Evolutionary conservation across 2,797 vertebrate species (phyloP).

Genomic region (Aselliscus stoliczkanus): DNA sequence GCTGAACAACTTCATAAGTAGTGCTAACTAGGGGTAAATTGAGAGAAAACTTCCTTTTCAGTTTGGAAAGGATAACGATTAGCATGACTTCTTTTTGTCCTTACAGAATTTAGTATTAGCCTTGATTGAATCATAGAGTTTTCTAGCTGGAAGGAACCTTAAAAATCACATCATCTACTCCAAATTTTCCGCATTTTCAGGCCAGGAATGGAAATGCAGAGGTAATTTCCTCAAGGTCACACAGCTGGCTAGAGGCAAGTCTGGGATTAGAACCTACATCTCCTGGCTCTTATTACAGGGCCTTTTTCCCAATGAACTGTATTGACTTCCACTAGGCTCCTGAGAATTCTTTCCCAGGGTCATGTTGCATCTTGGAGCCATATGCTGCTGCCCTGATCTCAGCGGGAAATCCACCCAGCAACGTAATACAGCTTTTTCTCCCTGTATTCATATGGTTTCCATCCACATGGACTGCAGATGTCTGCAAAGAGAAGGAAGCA

Average conservation of each 20-base stretch:
- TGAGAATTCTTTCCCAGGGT: conserved; percentile 58
- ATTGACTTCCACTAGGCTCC: conserved; percentile 25
- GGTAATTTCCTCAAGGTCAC: conserved; percentile 45
- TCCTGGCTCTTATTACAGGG: conserved; percentile 53
- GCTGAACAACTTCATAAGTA: conserved; percentile 59
- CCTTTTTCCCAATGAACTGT: conserved; percentile 33
- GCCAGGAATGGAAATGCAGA: conserved; percentile 45
- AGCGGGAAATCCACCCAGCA: conserved; percentile 36
- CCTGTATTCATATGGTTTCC: background rate
- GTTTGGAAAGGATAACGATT: conserved; percentile 63
- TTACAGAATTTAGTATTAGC: conserved; percentile 62
- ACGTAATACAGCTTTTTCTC: conserved; percentile 40
- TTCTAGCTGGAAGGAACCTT: conserved; percentile 69
- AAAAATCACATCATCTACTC: conserved; percentile 48
- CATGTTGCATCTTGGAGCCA: conserved; percentile 59
- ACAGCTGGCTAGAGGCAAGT: conserved; percentile 50
- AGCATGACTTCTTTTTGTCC: conserved; percentile 70
- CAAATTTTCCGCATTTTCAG: conserved; percentile 37
- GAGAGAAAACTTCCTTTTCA: conserved; percentile 57
- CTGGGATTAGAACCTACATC: conserved; percentile 53
- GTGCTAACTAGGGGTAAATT: conserved; percentile 56
- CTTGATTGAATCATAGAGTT: conserved; percentile 60
- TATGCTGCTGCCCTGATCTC: conserved; percentile 37
- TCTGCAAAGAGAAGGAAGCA: background rate
- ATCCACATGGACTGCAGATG: background rate